Conservation (phyloP, 2,797 vertebrate species). For the Sebastes dallii region DNA sequence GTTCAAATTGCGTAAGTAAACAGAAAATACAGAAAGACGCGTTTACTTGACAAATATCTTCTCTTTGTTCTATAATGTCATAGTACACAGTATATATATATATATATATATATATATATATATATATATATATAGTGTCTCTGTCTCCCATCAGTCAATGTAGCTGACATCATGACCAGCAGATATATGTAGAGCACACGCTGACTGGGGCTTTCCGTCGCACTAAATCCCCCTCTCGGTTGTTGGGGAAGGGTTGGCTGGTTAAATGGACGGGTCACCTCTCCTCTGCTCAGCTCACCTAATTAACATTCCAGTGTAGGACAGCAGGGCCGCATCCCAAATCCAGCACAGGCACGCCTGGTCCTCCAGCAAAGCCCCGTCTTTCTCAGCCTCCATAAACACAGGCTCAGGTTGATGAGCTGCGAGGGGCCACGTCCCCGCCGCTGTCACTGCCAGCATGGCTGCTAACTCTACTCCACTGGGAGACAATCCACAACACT, state of each 20-base stretch:
- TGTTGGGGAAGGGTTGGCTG: constrained; percentile 42
- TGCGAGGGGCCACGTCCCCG: constrained; percentile 54
- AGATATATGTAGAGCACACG: not conserved
- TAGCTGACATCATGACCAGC: not conserved
- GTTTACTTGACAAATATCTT: not conserved
- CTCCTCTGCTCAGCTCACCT: constrained; percentile 70
- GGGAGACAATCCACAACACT: not conserved
- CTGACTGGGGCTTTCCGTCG: constrained; percentile 34
- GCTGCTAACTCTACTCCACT: not conserved
- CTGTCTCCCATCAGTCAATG: not conserved
- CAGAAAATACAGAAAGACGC: not conserved
- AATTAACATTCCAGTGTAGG: constrained; percentile 80
- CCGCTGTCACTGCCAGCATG: constrained; percentile 25
- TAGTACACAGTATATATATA: not conserved
- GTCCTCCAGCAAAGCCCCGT: constrained; percentile 58
- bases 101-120: not conserved
- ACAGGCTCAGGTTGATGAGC: constrained; percentile 69
- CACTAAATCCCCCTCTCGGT: constrained; percentile 46
- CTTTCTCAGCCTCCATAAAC: constrained; percentile 64
- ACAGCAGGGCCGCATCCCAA: constrained; percentile 68
- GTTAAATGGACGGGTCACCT: constrained; percentile 67
- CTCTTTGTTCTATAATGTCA: not conserved
- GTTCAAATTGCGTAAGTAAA: not conserved
- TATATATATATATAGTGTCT: not conserved
- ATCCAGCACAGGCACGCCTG: constrained; percentile 68